Percentiles rank a stretch among this genome's conserved stretches.
Evolutionary conservation across 2,888 invertebrate genomes (phyloP).

Genomic region (Bellardia pandia): DNA sequence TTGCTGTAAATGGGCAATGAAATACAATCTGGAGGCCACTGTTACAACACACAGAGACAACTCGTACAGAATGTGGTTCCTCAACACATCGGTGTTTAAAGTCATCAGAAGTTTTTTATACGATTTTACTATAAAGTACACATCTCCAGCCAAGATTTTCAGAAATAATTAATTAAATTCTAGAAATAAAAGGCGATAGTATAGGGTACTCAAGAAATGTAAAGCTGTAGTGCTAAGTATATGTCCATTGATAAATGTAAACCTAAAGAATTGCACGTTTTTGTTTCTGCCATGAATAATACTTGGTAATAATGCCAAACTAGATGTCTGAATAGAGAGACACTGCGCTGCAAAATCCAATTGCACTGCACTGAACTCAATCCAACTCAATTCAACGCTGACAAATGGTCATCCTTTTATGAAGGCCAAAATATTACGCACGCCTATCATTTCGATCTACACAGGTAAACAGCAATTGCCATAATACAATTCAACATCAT

Average conservation of each 20-base stretch:
- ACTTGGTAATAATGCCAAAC: slow-evolving; percentile 45
- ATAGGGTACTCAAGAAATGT: slow-evolving; percentile 43
- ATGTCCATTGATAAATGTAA: slow-evolving; percentile 68
- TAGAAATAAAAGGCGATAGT: background rate
- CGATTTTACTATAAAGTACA: too few relatives aligned
- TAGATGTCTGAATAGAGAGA: slow-evolving; percentile 49
- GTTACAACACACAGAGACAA: too few relatives aligned
- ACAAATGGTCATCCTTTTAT: slow-evolving; percentile 72
- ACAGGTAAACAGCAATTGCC: slow-evolving; percentile 68
- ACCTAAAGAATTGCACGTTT: slow-evolving; percentile 61
- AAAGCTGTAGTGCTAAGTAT: slow-evolving; percentile 39
- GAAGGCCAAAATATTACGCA: slow-evolving; percentile 70
- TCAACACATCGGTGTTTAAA: too few relatives aligned
- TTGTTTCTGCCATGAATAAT: background rate
- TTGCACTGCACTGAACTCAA: slow-evolving; percentile 13
- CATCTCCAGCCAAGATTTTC: background rate
- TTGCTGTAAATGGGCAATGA: too few relatives aligned
- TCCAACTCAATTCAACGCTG: slow-evolving; percentile 43
- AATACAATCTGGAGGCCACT: too few relatives aligned
- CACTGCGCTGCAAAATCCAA: slow-evolving; percentile 10
- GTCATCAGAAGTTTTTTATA: too few relatives aligned
- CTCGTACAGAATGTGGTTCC: too few relatives aligned
- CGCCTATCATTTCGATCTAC: slow-evolving; percentile 69
- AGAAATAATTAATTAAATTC: background rate
- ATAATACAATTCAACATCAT: slow-evolving; percentile 46